Evolutionary conservation across 2,797 vertebrate species (phyloP), one percentile per base, ranked within the genome.

Genomic region (Hydrocynus forskahlii): DNA sequence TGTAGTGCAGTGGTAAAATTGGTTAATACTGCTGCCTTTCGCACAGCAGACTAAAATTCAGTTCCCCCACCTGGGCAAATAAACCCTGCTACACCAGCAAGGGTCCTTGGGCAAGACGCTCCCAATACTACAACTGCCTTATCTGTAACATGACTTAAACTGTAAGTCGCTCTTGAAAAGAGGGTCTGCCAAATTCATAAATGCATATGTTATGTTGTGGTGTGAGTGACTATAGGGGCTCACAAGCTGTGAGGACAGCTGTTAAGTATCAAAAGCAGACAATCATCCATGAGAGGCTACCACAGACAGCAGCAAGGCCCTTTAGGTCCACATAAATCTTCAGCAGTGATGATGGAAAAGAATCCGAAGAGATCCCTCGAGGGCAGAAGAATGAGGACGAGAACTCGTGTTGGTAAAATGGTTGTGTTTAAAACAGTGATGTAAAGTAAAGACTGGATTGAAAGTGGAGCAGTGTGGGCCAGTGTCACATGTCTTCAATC

Each of bases 251-350:
- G 17, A 84, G 64, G 57, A 75, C 83, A 84, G 79, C 83, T 84
- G 79, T 81, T 75, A 45, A 84, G 62, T 63, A 74, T 84, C 76
- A 75, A 23, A 48, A n/a, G 70, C 55, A 74, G 55, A 35, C n/a
- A 62, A 14, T 54, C 45, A 19, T 82, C 35, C 38, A 72, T 57
- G n/a, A 72, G 60, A 74, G 62, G 55, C 83, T 35, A 77, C 62
- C 35, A 55, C 62, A 78, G 62, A 84, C 48, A 48, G 45, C 50
- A 29, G 25, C 10, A 60, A 48, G 38, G 35, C 29, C 40, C 14
- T 54, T 45, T 17, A 63, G 60, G 13, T 69, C 7, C 21, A 40
- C 76, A 71, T 79, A 66, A 84, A 81, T 84, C 71, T 59, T 62
- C 7, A 17, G 35, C 45, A 16, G 40, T 57, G 63, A 73, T 71